Evolutionary conservation across 1,140 invertebrate species (phyloP).

Genomic region (Ericerus pela): DNA sequence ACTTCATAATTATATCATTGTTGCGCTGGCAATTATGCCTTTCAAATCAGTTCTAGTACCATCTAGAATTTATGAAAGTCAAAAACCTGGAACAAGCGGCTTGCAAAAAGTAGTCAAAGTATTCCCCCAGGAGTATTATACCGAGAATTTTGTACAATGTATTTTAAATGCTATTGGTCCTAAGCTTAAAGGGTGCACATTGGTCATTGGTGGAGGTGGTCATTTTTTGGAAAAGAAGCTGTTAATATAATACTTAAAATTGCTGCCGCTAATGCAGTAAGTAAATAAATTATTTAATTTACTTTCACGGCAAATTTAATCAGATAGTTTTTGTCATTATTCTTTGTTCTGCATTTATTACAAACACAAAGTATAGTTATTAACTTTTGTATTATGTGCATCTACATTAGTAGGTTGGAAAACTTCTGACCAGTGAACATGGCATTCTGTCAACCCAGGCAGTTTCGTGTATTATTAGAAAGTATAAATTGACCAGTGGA

Average conservation of each 20-base stretch:
- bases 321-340: no score
- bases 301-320: no score
- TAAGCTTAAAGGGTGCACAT: conserved; percentile 47
- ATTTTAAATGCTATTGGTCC: conserved; percentile 69
- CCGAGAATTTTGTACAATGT: conserved; percentile 94
- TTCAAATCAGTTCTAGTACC: conserved; percentile 25
- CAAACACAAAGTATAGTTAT: no score
- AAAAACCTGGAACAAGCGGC: conserved; percentile 97
- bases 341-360: no score
- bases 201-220: conserved; percentile 95
- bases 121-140: conserved; percentile 81
- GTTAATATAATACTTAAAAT: conserved; percentile 71
- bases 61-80: conserved; percentile 64
- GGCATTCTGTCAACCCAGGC: conserved; percentile 94
- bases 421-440: conserved; percentile 77
- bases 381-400: no score
- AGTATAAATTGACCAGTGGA: conserved; percentile 71
- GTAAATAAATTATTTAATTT: conserved; percentile 19
- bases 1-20: no score
- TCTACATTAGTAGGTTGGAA: conserved; percentile 72
- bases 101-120: conserved; percentile 81
- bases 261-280: conserved; percentile 76
- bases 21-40: neutral
- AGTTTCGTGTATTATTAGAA: conserved; percentile 83
- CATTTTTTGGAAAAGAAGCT: conserved; percentile 78